phyloP scores from a whole-genome alignment of 2,888 invertebrate species.

The Clivina fossor region DNA sequence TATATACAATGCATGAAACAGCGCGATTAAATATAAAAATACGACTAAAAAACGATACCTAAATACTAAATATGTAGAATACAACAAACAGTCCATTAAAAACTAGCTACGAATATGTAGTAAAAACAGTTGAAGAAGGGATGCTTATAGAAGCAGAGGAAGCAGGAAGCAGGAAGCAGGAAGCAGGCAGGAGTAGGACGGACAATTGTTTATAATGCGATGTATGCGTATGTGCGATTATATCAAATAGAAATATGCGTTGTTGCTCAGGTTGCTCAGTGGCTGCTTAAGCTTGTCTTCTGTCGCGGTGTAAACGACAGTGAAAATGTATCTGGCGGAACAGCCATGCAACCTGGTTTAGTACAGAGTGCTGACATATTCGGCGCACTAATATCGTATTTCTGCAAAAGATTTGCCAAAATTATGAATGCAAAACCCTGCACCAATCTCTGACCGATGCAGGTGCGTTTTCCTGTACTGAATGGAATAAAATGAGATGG shows the following conservation, averaged over 20 bases:
- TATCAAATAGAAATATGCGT: slow-evolving; percentile 70
- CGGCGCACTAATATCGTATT: slow-evolving; percentile 66
- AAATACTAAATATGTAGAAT: slow-evolving; percentile 18
- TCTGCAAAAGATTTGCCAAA: slow-evolving; percentile 70
- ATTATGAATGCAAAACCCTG: slow-evolving; percentile 75
- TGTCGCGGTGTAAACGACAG: slow-evolving; percentile 60
- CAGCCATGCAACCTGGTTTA: slow-evolving; percentile 70
- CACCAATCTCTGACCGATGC: slow-evolving; percentile 80
- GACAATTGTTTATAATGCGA: background rate
- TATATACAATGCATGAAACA: slow-evolving; percentile 45
- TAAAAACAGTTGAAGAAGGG: slow-evolving; percentile 11
- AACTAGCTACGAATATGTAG: slow-evolving; percentile 11
- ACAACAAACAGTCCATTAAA: slow-evolving; percentile 32
- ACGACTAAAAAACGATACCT: slow-evolving; percentile 25
- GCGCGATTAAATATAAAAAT: slow-evolving; percentile 30
- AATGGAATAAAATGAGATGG: slow-evolving; percentile 80
- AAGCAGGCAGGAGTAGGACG: background rate
- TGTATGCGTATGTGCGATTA: slow-evolving; percentile 59
- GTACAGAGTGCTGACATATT: slow-evolving; percentile 59
- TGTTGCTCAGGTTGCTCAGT: slow-evolving; percentile 59
- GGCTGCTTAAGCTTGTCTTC: too few species aligned
- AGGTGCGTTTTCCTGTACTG: slow-evolving; percentile 83
- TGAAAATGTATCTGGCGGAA: slow-evolving; percentile 72
- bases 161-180: background rate
- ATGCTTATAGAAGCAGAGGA: slow-evolving; percentile 2